Percentiles rank a stretch among this genome's conserved stretches.
Evolutionary conservation across 2,113 vertebrate species (phyloP).

Genomic region (Ictidomys tridecemlineatus): DNA sequence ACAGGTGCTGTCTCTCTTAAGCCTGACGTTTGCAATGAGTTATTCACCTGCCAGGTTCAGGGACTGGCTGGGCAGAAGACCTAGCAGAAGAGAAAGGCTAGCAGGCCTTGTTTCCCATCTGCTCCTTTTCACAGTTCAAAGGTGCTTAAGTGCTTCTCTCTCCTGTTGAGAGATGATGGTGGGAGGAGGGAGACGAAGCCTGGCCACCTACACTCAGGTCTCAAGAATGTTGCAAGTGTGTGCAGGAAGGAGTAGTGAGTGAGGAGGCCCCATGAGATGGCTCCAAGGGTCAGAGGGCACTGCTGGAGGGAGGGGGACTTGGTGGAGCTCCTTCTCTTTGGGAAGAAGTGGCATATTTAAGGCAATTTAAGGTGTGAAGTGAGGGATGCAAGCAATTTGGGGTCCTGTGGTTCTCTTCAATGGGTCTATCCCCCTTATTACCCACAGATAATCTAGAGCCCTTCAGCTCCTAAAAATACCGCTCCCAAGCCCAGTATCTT

Average conservation of each 20-base stretch:
- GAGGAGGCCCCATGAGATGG: background rate
- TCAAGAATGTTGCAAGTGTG: background rate
- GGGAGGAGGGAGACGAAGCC: background rate
- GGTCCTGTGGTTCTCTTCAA: background rate
- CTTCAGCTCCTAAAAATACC: background rate
- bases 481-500: background rate
- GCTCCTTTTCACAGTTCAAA: background rate
- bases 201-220: fast-evolving
- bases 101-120: background rate
- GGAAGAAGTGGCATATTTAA: background rate
- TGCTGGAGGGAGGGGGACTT: fast-evolving
- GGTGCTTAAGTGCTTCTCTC: background rate
- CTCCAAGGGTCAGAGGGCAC: background rate
- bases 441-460: background rate
- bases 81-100: background rate
- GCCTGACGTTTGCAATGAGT: background rate
- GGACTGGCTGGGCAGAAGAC: background rate
- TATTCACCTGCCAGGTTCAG: background rate
- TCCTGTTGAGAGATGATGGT: background rate
- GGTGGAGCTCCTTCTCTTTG: too few relatives aligned
- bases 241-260: background rate
- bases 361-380: background rate
- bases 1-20: background rate
- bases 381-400: background rate
- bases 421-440: background rate